Conservation (phyloP, 2,888 invertebrate genomes). For the Gandaritis pyraliata region DNA sequence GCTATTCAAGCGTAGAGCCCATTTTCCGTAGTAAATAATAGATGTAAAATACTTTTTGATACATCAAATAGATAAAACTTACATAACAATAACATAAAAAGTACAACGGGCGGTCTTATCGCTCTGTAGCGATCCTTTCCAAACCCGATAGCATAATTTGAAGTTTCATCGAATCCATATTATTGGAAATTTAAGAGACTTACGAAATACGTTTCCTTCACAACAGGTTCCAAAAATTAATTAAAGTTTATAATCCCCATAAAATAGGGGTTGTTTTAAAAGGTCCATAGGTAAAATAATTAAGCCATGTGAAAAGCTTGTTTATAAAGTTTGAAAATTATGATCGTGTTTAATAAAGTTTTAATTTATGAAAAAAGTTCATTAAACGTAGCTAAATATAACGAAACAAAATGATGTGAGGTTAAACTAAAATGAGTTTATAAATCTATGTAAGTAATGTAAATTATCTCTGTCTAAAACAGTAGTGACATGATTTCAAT, state of each 20-base stretch:
- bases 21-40: background rate
- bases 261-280: constrained; percentile 64
- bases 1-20: constrained; percentile 12
- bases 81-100: too few relatives aligned
- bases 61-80: background rate
- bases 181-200: constrained; percentile 34
- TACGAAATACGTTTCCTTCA: constrained; percentile 52
- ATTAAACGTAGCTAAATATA: too few relatives aligned
- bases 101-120: background rate
- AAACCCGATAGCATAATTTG: background rate
- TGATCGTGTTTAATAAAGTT: too few relatives aligned
- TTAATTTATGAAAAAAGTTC: too few relatives aligned
- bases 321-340: background rate
- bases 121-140: background rate
- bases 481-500: too few relatives aligned
- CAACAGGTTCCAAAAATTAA: constrained; percentile 66
- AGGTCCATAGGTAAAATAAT: constrained; percentile 38
- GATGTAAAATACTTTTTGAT: too few relatives aligned
- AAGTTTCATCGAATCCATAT: constrained; percentile 21
- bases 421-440: too few relatives aligned
- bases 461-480: too few relatives aligned
- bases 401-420: too few relatives aligned
- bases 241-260: constrained; percentile 67
- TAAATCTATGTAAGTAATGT: too few relatives aligned
- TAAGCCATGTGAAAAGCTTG: background rate